These are phyloP conservation scores for Heliconius ismenius DNA, from an alignment of 2,888 invertebrate genomes.

Conservation along the genomic window DNA sequence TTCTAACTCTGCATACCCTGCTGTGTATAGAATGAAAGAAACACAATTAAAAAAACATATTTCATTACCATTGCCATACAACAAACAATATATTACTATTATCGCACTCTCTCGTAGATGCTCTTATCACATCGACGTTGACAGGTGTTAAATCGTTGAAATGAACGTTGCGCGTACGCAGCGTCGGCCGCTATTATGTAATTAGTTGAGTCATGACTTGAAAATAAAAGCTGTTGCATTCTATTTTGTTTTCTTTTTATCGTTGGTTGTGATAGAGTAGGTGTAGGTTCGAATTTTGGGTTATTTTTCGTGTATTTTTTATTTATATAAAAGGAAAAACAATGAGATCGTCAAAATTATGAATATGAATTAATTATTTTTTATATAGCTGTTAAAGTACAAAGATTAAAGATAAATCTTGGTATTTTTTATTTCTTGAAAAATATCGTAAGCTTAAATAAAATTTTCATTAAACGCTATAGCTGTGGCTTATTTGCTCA, in stretches of 20 bases:
- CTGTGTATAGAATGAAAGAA: too few species aligned
- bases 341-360: neutral
- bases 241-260: neutral
- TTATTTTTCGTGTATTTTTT: neutral
- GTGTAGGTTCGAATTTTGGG: neutral
- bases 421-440: too few species aligned
- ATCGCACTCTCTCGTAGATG: conserved; percentile 13
- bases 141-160: conserved; percentile 75
- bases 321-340: neutral
- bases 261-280: neutral
- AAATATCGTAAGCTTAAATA: too few species aligned
- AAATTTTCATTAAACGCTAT: too few species aligned
- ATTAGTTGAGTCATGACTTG: conserved; percentile 70
- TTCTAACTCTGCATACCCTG: too few species aligned
- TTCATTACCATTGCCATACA: neutral
- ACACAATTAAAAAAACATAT: neutral
- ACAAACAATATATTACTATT: neutral
- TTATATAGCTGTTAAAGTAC: too few species aligned
- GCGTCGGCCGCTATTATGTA: conserved; percentile 52
- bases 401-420: too few species aligned
- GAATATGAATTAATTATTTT: neutral
- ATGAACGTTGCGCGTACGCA: conserved; percentile 53
- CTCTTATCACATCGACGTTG: conserved; percentile 60
- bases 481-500: too few species aligned
- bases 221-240: conserved; percentile 50